phyloP scores from a whole-genome alignment of 2,888 invertebrate genomes.

The Lycia hirtaria region DNA sequence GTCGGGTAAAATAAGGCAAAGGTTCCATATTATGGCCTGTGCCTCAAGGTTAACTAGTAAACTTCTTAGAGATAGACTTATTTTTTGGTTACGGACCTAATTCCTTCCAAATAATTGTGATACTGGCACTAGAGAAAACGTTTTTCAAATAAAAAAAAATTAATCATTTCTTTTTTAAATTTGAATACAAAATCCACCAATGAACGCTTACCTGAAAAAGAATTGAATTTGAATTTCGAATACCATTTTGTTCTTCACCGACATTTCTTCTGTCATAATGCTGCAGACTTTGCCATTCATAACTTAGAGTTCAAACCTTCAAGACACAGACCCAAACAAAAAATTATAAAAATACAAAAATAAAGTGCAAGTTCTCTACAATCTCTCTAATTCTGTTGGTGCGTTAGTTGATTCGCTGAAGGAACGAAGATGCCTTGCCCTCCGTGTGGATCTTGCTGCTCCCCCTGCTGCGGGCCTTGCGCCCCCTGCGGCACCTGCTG shows the following conservation, averaged over 20 bases:
- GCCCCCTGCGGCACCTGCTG: constrained; percentile 59
- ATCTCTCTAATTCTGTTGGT: constrained; percentile 30
- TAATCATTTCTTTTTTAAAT: no score
- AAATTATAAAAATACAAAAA: constrained; percentile 41
- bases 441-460: constrained; percentile 52
- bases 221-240: background rate
- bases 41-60: background rate
- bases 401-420: constrained; percentile 34
- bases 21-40: background rate
- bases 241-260: constrained; percentile 20
- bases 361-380: constrained; percentile 11
- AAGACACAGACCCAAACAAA: constrained; percentile 49
- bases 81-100: background rate
- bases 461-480: constrained; percentile 56
- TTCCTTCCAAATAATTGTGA: background rate
- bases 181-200: no score
- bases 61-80: background rate
- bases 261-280: constrained; percentile 45
- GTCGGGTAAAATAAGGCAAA: background rate
- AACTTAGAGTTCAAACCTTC: constrained; percentile 57
- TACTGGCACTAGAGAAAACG: background rate
- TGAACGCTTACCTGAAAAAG: no score
- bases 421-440: constrained; percentile 59
- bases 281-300: constrained; percentile 40
- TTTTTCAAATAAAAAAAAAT: no score